A percentile compares a stretch with the other conserved stretches of the same genome.
Evolutionary conservation across 2,113 vertebrate genomes (phyloP).

Genomic region (Rhinolophus ferrumequinum): DNA sequence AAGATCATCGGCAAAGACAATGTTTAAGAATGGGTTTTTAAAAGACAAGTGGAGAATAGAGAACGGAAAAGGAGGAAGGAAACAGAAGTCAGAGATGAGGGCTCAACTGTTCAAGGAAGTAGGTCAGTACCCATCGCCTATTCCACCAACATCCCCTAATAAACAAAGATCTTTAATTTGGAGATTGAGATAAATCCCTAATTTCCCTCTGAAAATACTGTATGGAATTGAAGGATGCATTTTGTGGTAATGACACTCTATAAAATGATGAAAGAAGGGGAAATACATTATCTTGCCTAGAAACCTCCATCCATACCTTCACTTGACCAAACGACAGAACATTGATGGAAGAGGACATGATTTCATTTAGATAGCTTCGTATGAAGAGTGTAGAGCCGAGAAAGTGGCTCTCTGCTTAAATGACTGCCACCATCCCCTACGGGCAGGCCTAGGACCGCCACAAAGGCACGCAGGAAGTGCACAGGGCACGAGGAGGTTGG

Average conservation of each 20-base stretch:
- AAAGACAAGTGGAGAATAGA: neutral
- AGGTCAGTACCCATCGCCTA: neutral
- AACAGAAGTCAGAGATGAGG: neutral
- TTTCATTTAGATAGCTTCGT: neutral
- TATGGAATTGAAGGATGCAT: neutral
- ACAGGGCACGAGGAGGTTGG: neutral
- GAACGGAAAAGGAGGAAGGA: neutral
- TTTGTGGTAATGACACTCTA: neutral
- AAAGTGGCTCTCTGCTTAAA: neutral
- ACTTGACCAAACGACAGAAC: neutral
- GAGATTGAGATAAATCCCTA: neutral
- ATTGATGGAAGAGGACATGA: neutral
- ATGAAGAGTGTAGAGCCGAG: neutral
- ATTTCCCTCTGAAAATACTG: neutral
- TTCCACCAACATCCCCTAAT: neutral
- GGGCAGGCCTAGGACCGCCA: neutral
- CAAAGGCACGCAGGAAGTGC: neutral
- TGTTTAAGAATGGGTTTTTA: neutral
- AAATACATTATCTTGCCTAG: neutral
- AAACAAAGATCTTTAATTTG: neutral
- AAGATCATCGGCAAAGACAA: neutral
- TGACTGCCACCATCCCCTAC: neutral
- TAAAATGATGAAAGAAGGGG: neutral
- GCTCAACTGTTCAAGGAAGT: neutral
- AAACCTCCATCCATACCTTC: neutral